Evolutionary conservation across 1,140 invertebrate genomes (phyloP).

Genomic region (Oncopodura yosiiana): DNA sequence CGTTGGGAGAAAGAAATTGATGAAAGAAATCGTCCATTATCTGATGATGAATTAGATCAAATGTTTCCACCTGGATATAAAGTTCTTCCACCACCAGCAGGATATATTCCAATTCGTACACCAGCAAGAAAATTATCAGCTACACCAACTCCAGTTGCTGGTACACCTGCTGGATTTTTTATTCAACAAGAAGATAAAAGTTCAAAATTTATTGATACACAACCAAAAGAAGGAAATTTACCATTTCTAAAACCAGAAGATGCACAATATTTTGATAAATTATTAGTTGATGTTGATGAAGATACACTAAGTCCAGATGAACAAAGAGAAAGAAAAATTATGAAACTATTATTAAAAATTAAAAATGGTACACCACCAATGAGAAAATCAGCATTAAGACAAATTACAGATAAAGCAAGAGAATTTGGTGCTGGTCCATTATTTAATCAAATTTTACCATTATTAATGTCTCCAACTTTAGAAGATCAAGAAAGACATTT

Average conservation of each 20-base stretch:
- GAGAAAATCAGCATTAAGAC: conserved; percentile 92
- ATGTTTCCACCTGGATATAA: conserved; percentile 98
- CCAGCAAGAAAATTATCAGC: conserved; percentile 93
- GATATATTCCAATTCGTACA: conserved; percentile 93
- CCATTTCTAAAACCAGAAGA: conserved; percentile 99
- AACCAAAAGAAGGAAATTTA: conserved; percentile 87
- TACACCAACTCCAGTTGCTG: conserved; percentile 92
- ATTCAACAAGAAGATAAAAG: conserved; percentile 78
- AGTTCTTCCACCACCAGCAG: conserved; percentile 86
- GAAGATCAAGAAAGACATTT: conserved; percentile 99
- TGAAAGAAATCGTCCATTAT: conserved; percentile 87
- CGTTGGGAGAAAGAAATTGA: conserved; percentile 99
- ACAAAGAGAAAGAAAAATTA: conserved; percentile 96
- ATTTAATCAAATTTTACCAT: conserved; percentile 96
- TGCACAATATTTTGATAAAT: conserved; percentile 98
- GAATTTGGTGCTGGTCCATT: conserved; percentile 97
- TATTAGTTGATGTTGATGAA: conserved; percentile 95
- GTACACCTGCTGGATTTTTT: conserved; percentile 88
- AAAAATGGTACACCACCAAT: conserved; percentile 99
- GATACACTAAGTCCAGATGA: conserved; percentile 90
- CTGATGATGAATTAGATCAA: conserved; percentile 93
- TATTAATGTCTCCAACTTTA: conserved; percentile 97
- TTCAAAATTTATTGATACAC: conserved; percentile 85
- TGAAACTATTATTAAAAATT: conserved; percentile 96
- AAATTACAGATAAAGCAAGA: conserved; percentile 97